These are phyloP conservation scores for Euplexia lucipara DNA, from an alignment of 2,888 invertebrate genomes.

Conservation along the genomic window DNA sequence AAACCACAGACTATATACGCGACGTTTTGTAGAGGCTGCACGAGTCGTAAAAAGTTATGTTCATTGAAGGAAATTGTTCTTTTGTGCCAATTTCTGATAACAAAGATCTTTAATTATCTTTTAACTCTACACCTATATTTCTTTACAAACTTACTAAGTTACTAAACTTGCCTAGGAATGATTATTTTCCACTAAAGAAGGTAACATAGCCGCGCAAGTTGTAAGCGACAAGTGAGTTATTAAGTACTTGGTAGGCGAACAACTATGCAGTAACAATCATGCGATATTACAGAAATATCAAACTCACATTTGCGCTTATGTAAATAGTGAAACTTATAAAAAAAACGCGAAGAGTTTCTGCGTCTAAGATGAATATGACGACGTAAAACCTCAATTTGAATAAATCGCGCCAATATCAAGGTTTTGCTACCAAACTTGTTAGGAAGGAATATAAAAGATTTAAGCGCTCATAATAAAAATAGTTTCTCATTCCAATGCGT, in stretches of 20 bases:
- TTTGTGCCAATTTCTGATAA: constrained; percentile 4
- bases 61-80: constrained; percentile 9
- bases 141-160: constrained; percentile 15
- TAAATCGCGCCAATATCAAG: constrained; percentile 32
- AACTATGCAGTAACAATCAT: constrained; percentile 7
- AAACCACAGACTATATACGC: constrained; percentile 26
- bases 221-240: constrained; percentile 23
- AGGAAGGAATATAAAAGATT: constrained; percentile 24
- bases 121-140: background rate
- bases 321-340: constrained; percentile 10
- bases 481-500: constrained; percentile 26
- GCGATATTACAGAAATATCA: constrained; percentile 6
- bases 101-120: background rate
- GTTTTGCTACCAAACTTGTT: constrained; percentile 28
- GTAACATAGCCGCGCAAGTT: constrained; percentile 23
- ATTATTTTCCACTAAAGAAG: constrained; percentile 14
- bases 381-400: constrained; percentile 33
- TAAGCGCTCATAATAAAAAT: constrained; percentile 29
- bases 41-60: constrained; percentile 18
- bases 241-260: constrained; percentile 29
- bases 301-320: background rate
- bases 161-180: background rate
- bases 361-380: background rate
- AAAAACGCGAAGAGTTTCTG: background rate
- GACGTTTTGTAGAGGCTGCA: constrained; percentile 30